Evolutionary conservation across 2,113 vertebrate genomes (phyloP).

Genomic region (Alectura lathami): DNA sequence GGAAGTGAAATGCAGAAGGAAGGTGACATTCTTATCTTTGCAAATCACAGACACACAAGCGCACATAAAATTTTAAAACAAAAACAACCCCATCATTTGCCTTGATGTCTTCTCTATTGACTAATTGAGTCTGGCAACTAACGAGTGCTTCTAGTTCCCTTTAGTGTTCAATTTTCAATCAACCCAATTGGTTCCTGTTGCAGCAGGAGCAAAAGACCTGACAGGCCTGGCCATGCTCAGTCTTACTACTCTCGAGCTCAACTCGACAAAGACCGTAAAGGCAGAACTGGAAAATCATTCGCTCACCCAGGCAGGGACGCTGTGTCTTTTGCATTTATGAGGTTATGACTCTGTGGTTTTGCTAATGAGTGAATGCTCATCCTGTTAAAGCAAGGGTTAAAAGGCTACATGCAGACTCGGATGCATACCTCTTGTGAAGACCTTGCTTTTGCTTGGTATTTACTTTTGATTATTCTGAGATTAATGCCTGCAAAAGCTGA

Average conservation of each 20-base stretch:
- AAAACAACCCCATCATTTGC: background rate
- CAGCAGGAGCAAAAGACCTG: background rate
- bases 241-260: background rate
- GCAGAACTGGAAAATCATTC: background rate
- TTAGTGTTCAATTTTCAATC: background rate
- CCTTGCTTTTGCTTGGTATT: slow-evolving; percentile 53
- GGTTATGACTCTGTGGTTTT: background rate
- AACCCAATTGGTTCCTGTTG: background rate
- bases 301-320: background rate
- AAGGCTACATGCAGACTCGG: background rate
- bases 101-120: background rate
- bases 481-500: slow-evolving; percentile 59
- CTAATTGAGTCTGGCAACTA: background rate
- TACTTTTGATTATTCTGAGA: slow-evolving; percentile 67
- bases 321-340: background rate
- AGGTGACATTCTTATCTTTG: background rate
- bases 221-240: fast-evolving
- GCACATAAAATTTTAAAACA: too few relatives aligned
- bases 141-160: background rate
- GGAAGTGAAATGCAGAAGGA: background rate
- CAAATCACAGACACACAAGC: background rate
- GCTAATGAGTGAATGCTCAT: background rate
- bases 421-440: background rate
- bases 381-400: slow-evolving; percentile 40
- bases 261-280: background rate